Evolutionary conservation across 2,888 invertebrate genomes (phyloP), one percentile per base, ranked within the genome.

Genomic region (Drosophila acutilabella): DNA sequence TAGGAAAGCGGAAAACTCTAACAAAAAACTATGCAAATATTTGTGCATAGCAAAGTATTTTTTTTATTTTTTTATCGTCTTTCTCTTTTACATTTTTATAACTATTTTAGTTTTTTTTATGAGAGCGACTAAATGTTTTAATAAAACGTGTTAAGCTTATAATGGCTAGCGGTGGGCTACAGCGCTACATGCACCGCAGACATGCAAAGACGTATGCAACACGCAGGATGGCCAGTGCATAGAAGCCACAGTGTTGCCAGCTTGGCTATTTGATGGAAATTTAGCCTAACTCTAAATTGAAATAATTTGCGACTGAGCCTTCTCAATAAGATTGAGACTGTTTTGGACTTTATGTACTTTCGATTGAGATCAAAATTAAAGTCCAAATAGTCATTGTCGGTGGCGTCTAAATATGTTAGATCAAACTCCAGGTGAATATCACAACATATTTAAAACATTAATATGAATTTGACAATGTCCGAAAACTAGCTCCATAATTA

Each of bases 21-120:
- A 54, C 42, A 57, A 60, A 69, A 30, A 78, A 67, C 64, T 72
- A 85, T 81, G 82, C 75, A 81, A 75, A 80, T 85, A 79, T 71
- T 64, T 70, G 52, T 62, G 59, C 50, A 56, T 20, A 61, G 41
- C 38, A 56, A 44, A 54, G n/a, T 23, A 38, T 38, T 53, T 60
- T 45, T 44, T 36, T 36, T 13, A 1, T 13, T 38, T 53, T 52
- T 45, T 44, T 18, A 6, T 26, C 38, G 7, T 23, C 38, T 18
- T 51, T 33, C 41, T 20, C 38, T 16, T 40, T 33, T 3, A n/a
- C 18, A 10, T 30, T 53, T 59, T 54, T 54, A 50, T 18, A 20
- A 26, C 56, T 23, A 2, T n/a, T 33, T 36, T 36, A 33, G 18
- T 20, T 45, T 47, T 44, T 59, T 57, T 50, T 18, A 20, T 50